Evolutionary conservation across 2,113 vertebrate genomes (phyloP).

Genomic region (Phrynocephalus versicolor): DNA sequence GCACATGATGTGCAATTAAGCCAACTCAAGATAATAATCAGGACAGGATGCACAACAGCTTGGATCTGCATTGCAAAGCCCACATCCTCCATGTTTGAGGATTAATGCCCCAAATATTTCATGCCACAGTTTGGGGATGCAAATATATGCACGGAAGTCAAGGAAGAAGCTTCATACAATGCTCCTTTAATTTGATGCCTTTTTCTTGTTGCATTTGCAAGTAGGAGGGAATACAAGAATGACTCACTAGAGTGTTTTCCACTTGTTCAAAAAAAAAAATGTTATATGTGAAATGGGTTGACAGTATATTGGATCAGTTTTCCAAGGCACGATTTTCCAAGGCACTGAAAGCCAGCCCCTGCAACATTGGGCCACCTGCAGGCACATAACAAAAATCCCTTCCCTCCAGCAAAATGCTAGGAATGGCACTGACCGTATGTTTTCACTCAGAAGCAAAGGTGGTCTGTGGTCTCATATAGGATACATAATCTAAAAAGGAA

Average conservation of each 20-base stretch:
- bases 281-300: background rate
- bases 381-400: constrained; percentile 4
- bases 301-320: constrained; percentile 23
- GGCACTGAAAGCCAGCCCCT: constrained; percentile 38
- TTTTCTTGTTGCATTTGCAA: background rate
- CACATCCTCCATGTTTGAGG: background rate
- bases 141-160: background rate
- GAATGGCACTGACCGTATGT: background rate
- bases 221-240: background rate
- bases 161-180: background rate
- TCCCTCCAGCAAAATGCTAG: background rate
- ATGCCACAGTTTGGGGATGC: background rate
- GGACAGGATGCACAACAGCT: background rate
- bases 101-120: background rate
- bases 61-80: background rate
- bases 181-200: background rate
- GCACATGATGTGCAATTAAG: background rate
- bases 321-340: background rate
- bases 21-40: background rate
- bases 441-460: background rate
- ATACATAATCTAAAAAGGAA: background rate
- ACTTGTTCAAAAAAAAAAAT: background rate
- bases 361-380: constrained; percentile 46
- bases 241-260: background rate
- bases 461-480: background rate